Percentiles rank a stretch among this genome's conserved stretches.
Evolutionary conservation across 1,140 invertebrate genomes (phyloP).

Genomic region (Laupala kohalensis): DNA sequence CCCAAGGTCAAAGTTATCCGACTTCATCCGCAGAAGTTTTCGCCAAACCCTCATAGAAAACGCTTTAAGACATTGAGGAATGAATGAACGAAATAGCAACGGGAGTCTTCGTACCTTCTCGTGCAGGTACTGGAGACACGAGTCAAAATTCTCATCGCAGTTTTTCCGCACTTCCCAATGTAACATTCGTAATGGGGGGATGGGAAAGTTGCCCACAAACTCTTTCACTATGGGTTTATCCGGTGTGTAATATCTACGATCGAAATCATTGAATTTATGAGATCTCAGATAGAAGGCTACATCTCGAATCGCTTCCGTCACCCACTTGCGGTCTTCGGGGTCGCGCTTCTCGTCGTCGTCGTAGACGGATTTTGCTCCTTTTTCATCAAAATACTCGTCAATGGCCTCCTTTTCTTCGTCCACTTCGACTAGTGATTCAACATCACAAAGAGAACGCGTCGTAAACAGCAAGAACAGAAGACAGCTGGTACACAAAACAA

Average conservation of each 20-base stretch:
- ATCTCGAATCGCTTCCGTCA: conserved; percentile 30
- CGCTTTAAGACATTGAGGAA: neutral
- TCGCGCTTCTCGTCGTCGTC: conserved; percentile 10
- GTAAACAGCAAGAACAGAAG: too few species aligned
- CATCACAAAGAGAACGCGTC: too few species aligned
- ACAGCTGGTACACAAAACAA: too few species aligned
- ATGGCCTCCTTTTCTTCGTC: conserved; percentile 14
- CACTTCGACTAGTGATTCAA: conserved; percentile 12
- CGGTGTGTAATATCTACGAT: conserved; percentile 27
- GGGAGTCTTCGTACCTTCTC: conserved; percentile 16
- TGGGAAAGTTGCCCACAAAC: conserved; percentile 35
- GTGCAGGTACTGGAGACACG: conserved; percentile 40
- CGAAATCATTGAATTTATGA: conserved; percentile 48
- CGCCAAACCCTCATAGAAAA: too few species aligned
- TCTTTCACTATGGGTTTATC: conserved; percentile 12
- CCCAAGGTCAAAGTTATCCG: too few species aligned
- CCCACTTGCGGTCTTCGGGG: conserved; percentile 19
- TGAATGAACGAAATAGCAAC: neutral
- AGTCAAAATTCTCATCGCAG: conserved; percentile 35
- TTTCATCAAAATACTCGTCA: conserved; percentile 10
- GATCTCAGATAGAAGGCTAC: conserved; percentile 43
- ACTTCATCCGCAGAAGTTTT: too few species aligned
- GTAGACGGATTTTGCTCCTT: conserved; percentile 18
- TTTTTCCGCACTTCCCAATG: conserved; percentile 46
- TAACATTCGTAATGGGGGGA: conserved; percentile 34